Percentiles rank a stretch among this genome's conserved stretches.
phyloP scores from a whole-genome alignment of 2,888 invertebrate genomes.

The Iselma pallidipennis region DNA sequence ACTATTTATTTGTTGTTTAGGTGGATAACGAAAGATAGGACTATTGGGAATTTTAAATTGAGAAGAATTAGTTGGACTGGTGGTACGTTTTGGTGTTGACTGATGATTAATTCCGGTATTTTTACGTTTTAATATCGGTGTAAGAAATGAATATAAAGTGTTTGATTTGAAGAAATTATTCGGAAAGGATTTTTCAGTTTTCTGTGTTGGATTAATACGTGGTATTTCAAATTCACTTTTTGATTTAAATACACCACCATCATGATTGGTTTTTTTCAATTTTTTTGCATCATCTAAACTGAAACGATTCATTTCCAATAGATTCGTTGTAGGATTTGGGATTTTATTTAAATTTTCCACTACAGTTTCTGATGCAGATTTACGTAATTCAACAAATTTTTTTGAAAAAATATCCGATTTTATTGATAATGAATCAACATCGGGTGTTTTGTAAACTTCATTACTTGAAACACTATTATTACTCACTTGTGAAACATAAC shows the following conservation, averaged over 20 bases:
- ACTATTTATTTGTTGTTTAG: slow-evolving; percentile 34
- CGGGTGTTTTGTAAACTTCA: slow-evolving; percentile 51
- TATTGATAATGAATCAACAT: slow-evolving; percentile 32
- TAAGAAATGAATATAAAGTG: slow-evolving; percentile 62
- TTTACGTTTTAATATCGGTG: slow-evolving; percentile 61
- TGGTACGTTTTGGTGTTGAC: slow-evolving; percentile 40
- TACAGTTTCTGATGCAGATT: slow-evolving; percentile 44
- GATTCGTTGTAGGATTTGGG: slow-evolving; percentile 17
- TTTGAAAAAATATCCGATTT: slow-evolving; percentile 42
- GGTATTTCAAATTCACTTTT: slow-evolving; percentile 54
- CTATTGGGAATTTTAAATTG: slow-evolving; percentile 43
- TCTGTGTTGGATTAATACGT: slow-evolving; percentile 30
- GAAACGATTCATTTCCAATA: slow-evolving; percentile 8
- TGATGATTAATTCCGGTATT: slow-evolving; percentile 27
- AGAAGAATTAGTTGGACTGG: slow-evolving; percentile 29
- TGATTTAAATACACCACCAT: slow-evolving; percentile 47
- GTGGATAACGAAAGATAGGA: slow-evolving; percentile 28
- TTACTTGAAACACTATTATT: slow-evolving; percentile 41
- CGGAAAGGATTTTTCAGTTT: slow-evolving; percentile 34
- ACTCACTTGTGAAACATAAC: slow-evolving; percentile 42
- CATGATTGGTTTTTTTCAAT: slow-evolving; percentile 22
- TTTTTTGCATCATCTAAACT: slow-evolving; percentile 23
- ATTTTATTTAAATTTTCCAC: slow-evolving; percentile 34
- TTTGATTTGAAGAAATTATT: slow-evolving; percentile 46
- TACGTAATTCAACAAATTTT: slow-evolving; percentile 47